These are phyloP conservation scores for Riparia riparia DNA, from an alignment of 2,113 vertebrate species.

Conservation along the genomic window DNA sequence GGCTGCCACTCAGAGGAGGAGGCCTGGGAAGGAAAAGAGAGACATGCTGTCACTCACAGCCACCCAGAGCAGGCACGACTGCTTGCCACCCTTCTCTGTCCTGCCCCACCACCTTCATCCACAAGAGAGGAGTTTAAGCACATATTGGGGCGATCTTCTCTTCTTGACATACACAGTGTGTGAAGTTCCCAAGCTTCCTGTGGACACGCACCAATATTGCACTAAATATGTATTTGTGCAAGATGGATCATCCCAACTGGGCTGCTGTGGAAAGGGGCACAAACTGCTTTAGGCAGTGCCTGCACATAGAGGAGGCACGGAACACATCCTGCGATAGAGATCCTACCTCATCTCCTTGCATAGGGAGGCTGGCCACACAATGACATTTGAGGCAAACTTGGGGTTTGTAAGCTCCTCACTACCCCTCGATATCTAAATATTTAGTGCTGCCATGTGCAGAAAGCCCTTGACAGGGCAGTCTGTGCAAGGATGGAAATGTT, in stretches of 20 bases:
- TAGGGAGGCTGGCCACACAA: not conserved
- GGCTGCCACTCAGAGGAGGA: slow-evolving; percentile 89
- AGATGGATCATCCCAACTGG: not conserved
- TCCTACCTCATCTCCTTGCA: not conserved
- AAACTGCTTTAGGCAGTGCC: not conserved
- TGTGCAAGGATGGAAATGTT: not conserved
- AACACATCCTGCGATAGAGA: not conserved
- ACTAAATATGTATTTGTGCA: not conserved
- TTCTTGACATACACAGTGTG: accelerated
- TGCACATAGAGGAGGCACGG: accelerated
- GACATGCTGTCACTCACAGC: not conserved
- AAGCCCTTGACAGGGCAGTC: not conserved
- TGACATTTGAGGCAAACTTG: accelerated
- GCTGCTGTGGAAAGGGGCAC: not conserved
- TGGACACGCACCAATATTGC: accelerated
- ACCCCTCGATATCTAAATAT: not conserved
- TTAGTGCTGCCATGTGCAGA: not conserved
- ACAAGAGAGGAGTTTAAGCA: not conserved
- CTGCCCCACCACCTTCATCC: accelerated
- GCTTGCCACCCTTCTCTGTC: not conserved
- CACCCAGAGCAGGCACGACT: accelerated
- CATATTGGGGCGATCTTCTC: not conserved
- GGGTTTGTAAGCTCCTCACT: not conserved
- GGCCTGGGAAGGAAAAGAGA: slow-evolving; percentile 81
- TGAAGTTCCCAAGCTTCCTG: not conserved